Base-by-base conservation (phyloP, 2,888 invertebrate species). In the Ornithoptera priamus region DNA sequence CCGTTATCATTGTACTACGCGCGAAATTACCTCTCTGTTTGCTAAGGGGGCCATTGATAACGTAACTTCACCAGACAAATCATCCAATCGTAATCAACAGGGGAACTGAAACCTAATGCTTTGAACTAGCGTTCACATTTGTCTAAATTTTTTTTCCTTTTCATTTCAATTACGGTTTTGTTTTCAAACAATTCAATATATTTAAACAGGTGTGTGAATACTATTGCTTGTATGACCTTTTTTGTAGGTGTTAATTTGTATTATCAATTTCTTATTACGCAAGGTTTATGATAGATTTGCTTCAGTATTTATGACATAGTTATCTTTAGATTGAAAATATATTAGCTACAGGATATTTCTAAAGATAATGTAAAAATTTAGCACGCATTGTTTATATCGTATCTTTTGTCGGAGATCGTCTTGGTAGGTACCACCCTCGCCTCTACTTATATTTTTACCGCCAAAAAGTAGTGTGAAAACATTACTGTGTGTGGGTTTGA, bases 11-110 rank as follows among this genome's bases (percentile, higher is more conserved):
- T 74, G 74, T 74, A 73, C 72, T 72, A 71, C 76, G 73, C 72
- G 80, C 80, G 75, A 81, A 82, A 82, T 82, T 81, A 77, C 80
- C 75, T 77, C 71, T 75, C 72, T 82, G 80, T 82, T 79, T 80
- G 78, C 78, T 74, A 74, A 74, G 77, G 78, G 79, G 70, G 67
- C 72, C 76, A 73, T 76, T 75, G 78, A 76, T 78, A 76, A 75
- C 74, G 71, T 12, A 58, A 18, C 17, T 58, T 20, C 42, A 56
- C 12, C 50, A 61, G 36, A 65, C 58, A 58, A 66, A 42, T 58
- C 57, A 58, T 58, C 57, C 22, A 58, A n/a, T 58, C 12, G 57
- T 15, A 62, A 30, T 39, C 24, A 22, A 22, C n/a, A 46, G 53
- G 18, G 36, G 39, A 69, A 66, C n/a, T 50, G 2, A 10, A 61